Evolutionary conservation across 2,888 invertebrate species (phyloP), one percentile per base, ranked within the genome.

Genomic region (Drosophila borborema): DNA sequence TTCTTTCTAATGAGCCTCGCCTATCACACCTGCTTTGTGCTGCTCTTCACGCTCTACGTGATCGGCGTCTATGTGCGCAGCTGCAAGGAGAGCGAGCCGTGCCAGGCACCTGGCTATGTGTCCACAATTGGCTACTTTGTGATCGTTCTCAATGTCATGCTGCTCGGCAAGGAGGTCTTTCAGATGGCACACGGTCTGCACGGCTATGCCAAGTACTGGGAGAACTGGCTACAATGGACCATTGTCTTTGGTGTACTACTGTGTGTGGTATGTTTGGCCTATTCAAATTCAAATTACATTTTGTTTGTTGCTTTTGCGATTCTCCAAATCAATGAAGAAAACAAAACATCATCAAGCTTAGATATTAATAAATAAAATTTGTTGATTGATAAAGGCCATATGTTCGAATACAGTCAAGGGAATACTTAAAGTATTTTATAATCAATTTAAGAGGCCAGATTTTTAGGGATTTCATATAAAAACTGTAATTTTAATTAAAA

Each of bases 151-250:
- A 97, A 96, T 84, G 77, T 95, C 18, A 93, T 95, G 66, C 94
- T 96, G 54, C 88, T 96, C 70, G 93, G 93, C 0, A 97, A 97
- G 91, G 97, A 98, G 93, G 92, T 97, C 2, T 93, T 93, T 73
- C 93, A 93, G 94, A 94, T 97, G 72, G 95, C 95, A 0, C 96
- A 97, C 70, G 95, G 95, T 56, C 95, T 96, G 92, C 94, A 94
- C 34, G 94, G 94, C n/a, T 97, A 97, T 83, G 94, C 96, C 3
- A 94, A 95, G 78, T 95, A 96, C 77, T 97, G 97, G 96, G 97
- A 97, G 91, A 97, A 97, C 91, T 97, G 96, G 95, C 93, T 97
- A 55, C 97, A 97, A 90, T 95, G 96, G 95, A 93, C 96, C 23
- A 96, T 97, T 58, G 95, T 97, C 61, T 91, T 96, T 46, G 95